These are phyloP conservation scores for Coronaproctus castanopsis DNA, from an alignment of 2,888 invertebrate genomes.

Conservation along the genomic window DNA sequence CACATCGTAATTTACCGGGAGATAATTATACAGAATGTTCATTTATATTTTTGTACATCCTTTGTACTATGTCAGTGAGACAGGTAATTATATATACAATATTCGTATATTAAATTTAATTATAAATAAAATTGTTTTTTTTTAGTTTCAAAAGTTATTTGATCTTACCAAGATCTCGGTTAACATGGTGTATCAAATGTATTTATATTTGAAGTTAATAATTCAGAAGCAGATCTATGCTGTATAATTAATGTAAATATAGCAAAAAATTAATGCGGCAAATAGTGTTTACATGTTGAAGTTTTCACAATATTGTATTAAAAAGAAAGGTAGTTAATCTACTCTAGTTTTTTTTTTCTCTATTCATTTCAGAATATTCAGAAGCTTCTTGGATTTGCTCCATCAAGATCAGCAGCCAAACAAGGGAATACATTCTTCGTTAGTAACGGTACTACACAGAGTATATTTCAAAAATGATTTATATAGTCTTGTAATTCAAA, in stretches of 20 bases:
- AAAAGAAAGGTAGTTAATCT: background rate
- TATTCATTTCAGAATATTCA: conserved; percentile 63
- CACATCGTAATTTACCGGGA: conserved; percentile 87
- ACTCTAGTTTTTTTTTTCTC: background rate
- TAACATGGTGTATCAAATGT: too few relatives aligned
- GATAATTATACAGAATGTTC: conserved; percentile 97
- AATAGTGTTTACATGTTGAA: too few relatives aligned
- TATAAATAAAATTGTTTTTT: too few relatives aligned
- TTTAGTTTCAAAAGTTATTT: conserved; percentile 1
- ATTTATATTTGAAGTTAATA: too few relatives aligned
- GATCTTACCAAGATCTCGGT: too few relatives aligned
- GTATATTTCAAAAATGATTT: too few relatives aligned
- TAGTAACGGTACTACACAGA: conserved; percentile 26
- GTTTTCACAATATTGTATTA: too few relatives aligned
- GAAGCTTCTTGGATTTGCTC: conserved; percentile 89
- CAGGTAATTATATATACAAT: conserved; percentile 32
- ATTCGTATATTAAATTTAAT: too few relatives aligned
- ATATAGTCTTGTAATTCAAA: too few relatives aligned
- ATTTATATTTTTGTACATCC: conserved; percentile 93
- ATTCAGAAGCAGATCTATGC: background rate
- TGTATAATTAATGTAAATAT: background rate
- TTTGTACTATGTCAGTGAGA: conserved; percentile 98
- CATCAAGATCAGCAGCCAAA: conserved; percentile 88
- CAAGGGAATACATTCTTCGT: conserved; percentile 76
- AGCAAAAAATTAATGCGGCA: conserved; percentile 3